Evolutionary conservation across 2,888 invertebrate genomes (phyloP), one percentile per base, ranked within the genome.

Genomic region (Aphrophora alni): DNA sequence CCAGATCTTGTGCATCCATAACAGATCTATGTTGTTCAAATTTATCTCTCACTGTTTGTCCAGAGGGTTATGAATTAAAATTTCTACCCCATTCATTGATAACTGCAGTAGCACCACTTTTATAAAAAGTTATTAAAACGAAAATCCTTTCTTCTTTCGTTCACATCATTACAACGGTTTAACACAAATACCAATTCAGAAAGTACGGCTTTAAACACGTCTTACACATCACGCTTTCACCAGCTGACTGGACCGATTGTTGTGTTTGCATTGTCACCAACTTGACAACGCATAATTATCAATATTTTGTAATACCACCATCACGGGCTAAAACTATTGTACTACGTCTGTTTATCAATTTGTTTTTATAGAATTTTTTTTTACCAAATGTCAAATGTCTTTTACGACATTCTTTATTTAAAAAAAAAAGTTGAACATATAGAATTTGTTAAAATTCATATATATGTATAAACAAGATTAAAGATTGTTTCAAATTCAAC

Each of bases 271-370:
- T 21, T 71, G 17, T 71, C 25, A 21, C 71, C 71, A 71, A 71
- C 71, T 21, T 71, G 5, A 71, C 24, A 71, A 71, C 2, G 71
- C 71, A 71, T 25, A 10, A 71, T 71, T 5, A 71, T 26, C 71
- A 71, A 71, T 26, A 71, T 71, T 71, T 71, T 25, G 71, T 71
- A 71, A 71, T 71, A 71, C 71, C 71, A 71, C 4, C 71, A 71
- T 24, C 71, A 71, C 25, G 71, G 24, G 4, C 26, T 26, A 71
- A 71, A 71, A 26, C 26, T 71, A 71, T 71, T 71, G 71, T 71
- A 71, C 71, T 71, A 71, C 27, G 26, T 10, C 71, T 24, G n/a
- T 5, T 21, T 71, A 14, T 71, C 25, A 26, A 24, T 71, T 25
- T 21, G n/a, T 71, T 71, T 26, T 71, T 71, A 68, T 68, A 68